These are phyloP conservation scores for Bombus soroeensis DNA, from an alignment of 1,140 invertebrate species.

Conservation along the genomic window DNA sequence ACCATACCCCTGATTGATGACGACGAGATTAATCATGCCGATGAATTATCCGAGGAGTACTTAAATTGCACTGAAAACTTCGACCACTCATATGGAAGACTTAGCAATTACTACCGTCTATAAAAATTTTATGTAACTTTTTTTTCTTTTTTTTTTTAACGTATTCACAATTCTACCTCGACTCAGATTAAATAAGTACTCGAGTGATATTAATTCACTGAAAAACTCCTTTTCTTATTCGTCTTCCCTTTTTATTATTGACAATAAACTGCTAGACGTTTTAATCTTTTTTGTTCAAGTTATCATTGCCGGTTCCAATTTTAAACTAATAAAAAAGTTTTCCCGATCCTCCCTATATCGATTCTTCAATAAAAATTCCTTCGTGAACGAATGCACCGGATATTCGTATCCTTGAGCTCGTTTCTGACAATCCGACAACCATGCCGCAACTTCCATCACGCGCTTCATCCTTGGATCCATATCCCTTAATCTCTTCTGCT, in stretches of 20 bases:
- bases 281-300: constrained; percentile 30
- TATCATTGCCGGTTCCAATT: constrained; percentile 73
- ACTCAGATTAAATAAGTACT: neutral
- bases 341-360: constrained; percentile 82
- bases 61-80: neutral
- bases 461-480: constrained; percentile 70
- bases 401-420: constrained; percentile 77
- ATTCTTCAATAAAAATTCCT: constrained; percentile 82
- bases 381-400: constrained; percentile 76
- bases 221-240: neutral
- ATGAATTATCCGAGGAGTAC: constrained; percentile 6
- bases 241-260: neutral
- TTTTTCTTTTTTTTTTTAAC: neutral
- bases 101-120: neutral
- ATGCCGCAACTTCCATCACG: constrained; percentile 69
- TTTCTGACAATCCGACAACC: constrained; percentile 78
- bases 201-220: neutral
- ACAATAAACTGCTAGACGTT: neutral
- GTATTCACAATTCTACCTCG: neutral
- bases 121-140: neutral
- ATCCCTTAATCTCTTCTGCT: constrained; percentile 64
- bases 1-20: constrained; percentile 15
- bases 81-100: neutral
- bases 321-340: constrained; percentile 81
- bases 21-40: constrained; percentile 13